Evolutionary conservation across 2,888 invertebrate genomes (phyloP).

Genomic region (Chymomyza procnemis): DNA sequence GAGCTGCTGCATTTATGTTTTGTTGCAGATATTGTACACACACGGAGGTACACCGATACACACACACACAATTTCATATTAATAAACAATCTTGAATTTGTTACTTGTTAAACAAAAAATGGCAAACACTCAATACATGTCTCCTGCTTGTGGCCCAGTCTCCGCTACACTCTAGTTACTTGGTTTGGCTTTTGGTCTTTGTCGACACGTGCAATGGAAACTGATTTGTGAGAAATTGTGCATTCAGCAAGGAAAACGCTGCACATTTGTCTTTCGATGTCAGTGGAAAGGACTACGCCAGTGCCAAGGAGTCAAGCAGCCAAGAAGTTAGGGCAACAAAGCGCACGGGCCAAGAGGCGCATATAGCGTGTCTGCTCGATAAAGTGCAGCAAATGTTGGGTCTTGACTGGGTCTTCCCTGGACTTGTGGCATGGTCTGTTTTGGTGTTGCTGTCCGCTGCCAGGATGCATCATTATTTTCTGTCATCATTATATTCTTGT

Average conservation of each 20-base stretch:
- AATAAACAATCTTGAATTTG: slow-evolving; percentile 53
- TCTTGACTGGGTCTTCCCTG: slow-evolving; percentile 17
- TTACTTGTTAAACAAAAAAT: slow-evolving; percentile 33
- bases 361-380: slow-evolving; percentile 46
- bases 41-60: background rate
- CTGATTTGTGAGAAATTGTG: slow-evolving; percentile 65
- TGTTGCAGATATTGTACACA: background rate
- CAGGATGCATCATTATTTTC: slow-evolving; percentile 73
- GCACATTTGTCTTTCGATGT: slow-evolving; percentile 51
- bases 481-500: slow-evolving; percentile 71
- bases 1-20: background rate
- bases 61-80: slow-evolving; percentile 50
- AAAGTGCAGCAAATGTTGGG: slow-evolving; percentile 40
- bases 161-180: background rate
- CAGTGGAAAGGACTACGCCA: background rate
- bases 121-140: slow-evolving; percentile 19
- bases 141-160: slow-evolving; percentile 30
- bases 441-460: slow-evolving; percentile 22
- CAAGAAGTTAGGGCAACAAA: background rate
- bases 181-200: background rate
- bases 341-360: background rate
- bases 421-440: slow-evolving; percentile 6
- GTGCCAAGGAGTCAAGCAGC: slow-evolving; percentile 6
- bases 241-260: slow-evolving; percentile 70
- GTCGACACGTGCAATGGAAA: background rate